Evolutionary conservation across 2,888 invertebrate genomes (phyloP).

Genomic region (Octodonta nipae): DNA sequence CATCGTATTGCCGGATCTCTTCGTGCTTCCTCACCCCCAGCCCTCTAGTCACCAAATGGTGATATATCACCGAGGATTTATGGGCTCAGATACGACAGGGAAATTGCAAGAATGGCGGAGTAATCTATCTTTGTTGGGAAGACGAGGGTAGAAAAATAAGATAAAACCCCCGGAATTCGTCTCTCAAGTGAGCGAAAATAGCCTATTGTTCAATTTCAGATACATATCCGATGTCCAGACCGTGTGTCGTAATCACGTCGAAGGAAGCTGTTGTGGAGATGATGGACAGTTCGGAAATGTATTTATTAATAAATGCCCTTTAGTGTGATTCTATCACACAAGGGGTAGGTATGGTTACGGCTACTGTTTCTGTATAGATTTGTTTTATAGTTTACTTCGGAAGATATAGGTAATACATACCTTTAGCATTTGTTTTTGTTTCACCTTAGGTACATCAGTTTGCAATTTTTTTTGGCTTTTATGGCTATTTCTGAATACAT

Average conservation of each 20-base stretch:
- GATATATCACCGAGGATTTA: constrained; percentile 78
- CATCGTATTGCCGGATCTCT: constrained; percentile 5
- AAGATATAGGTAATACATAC: no score
- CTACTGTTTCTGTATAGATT: no score
- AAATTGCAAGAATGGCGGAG: constrained; percentile 86
- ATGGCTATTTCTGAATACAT: no score
- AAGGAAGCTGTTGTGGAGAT: constrained; percentile 11
- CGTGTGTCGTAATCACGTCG: constrained; percentile 8
- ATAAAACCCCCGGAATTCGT: constrained; percentile 37
- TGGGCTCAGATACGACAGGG: constrained; percentile 82
- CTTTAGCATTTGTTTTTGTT: no score
- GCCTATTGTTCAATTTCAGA: constrained; percentile 31
- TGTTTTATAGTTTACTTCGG: no score
- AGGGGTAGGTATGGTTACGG: no score
- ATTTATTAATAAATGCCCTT: no score
- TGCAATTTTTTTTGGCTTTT: no score
- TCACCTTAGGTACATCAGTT: no score
- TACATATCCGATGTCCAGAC: constrained; percentile 21
- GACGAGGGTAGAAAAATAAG: constrained; percentile 41
- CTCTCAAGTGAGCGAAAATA: constrained; percentile 35
- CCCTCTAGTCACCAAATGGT: constrained; percentile 36
- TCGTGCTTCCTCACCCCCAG: constrained; percentile 15
- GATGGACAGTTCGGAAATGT: constrained; percentile 4
- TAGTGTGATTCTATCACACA: no score
- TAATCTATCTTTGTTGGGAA: constrained; percentile 72